Conservation (phyloP, 1,140 invertebrate genomes). For the Notospermus geniculatus region DNA sequence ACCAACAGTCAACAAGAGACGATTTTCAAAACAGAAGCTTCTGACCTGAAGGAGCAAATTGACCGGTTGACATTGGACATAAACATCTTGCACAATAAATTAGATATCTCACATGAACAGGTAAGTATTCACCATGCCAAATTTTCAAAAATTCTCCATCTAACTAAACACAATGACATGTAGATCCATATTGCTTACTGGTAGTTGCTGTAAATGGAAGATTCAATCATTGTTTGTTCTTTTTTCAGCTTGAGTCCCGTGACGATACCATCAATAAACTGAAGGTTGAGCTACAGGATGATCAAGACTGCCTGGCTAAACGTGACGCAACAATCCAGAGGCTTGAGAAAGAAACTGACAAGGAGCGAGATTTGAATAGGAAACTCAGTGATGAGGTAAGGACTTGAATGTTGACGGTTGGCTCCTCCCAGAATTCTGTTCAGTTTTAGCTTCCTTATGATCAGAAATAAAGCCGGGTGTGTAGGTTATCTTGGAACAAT, state of each 20-base stretch:
- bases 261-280: constrained; percentile 43
- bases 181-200: too few species aligned
- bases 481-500: too few species aligned
- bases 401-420: background rate
- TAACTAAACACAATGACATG: too few species aligned
- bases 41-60: constrained; percentile 44
- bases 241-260: constrained; percentile 36
- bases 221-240: background rate
- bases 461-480: too few species aligned
- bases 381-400: constrained; percentile 39
- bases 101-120: constrained; percentile 42
- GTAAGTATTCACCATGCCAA: too few species aligned
- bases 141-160: too few species aligned
- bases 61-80: constrained; percentile 43
- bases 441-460: too few species aligned
- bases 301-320: constrained; percentile 28
- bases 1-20: constrained; percentile 43
- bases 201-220: too few species aligned
- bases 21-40: constrained; percentile 38
- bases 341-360: constrained; percentile 36
- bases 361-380: constrained; percentile 36
- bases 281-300: constrained; percentile 32
- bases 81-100: constrained; percentile 44
- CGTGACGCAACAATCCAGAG: constrained; percentile 38
- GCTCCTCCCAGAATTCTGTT: too few species aligned